Evolutionary conservation across 2,113 vertebrate species (phyloP).

Genomic region (Chionomys nivalis): DNA sequence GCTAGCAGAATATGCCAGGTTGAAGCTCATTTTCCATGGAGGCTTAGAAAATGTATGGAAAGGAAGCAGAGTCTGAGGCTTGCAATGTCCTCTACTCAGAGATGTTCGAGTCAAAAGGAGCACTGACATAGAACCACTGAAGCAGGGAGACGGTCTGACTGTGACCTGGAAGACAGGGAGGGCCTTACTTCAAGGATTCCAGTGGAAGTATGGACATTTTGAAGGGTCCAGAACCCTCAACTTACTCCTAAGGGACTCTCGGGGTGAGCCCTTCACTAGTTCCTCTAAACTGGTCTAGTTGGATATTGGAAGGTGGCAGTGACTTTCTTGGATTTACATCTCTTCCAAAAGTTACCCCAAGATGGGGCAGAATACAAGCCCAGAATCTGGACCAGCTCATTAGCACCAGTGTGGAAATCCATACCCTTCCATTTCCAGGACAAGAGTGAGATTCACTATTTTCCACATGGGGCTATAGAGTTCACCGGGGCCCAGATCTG

Average conservation of each 20-base stretch:
- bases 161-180: neutral
- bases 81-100: neutral
- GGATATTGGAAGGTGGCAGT: neutral
- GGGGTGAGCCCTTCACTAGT: neutral
- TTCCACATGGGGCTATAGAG: neutral
- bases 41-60: neutral
- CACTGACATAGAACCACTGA: neutral
- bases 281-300: neutral
- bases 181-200: neutral
- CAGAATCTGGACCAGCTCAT: neutral
- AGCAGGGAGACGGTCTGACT: neutral
- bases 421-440: accelerated
- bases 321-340: neutral
- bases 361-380: too few relatives aligned
- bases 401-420: neutral
- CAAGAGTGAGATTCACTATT: neutral
- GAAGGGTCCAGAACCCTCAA: accelerated
- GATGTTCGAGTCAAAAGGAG: too few relatives aligned
- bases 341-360: neutral
- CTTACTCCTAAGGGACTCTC: accelerated
- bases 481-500: neutral
- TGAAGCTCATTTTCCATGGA: neutral
- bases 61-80: neutral
- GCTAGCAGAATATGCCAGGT: neutral
- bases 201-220: neutral